Base-by-base conservation (phyloP, 1,140 invertebrate species). In the Andrena cerasifolii region DNA sequence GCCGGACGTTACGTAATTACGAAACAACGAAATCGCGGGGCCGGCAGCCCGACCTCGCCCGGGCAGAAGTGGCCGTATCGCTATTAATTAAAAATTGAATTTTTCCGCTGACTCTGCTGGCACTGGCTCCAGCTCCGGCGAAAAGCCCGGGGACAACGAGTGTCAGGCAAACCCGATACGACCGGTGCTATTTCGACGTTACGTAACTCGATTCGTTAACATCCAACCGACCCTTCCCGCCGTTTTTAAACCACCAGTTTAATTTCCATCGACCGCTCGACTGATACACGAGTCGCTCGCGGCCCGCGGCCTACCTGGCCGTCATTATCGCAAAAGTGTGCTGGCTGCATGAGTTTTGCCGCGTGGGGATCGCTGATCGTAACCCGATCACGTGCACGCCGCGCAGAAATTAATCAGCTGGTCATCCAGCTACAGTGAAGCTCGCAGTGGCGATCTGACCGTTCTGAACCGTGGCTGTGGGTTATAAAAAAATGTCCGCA, bases 51-150 rank as follows among this genome's bases (percentile, higher is more conserved):
- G 24, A 18, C 2, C 31, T 18, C 56, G 18, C 56, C 16, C 31
- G 31, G 63, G 16, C 28, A 36, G 73, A 76, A 76, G 53, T 49
- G 65, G 53, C 43, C 31, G 65, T 76, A 76, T 76, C 73, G 73
- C 51, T 76, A 76, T 76, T 76, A 76, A 76, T 76, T 76, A 76
- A 76, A 76, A 76, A 76, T 76, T 68, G 63, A 68, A 76, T 58
- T 59, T 76, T 68, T 76, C 62, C 43, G 73, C 73, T 76, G 73
- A 76, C 73, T 76, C 43, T 18, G 73, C 72, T 66, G 72, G 72
- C 72, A 56, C 51, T 7, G 53, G 28, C 62, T 36, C n/a, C 49
- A 24, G 28, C 62, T 36, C n/a, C 49, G 26, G 28, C 31, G 40
- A n/a, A 68, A 47, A 53, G 14, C 62, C 40, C 63, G 3, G 16